phyloP scores from a whole-genome alignment of 2,113 vertebrate species.

The Crypturellus undulatus region DNA sequence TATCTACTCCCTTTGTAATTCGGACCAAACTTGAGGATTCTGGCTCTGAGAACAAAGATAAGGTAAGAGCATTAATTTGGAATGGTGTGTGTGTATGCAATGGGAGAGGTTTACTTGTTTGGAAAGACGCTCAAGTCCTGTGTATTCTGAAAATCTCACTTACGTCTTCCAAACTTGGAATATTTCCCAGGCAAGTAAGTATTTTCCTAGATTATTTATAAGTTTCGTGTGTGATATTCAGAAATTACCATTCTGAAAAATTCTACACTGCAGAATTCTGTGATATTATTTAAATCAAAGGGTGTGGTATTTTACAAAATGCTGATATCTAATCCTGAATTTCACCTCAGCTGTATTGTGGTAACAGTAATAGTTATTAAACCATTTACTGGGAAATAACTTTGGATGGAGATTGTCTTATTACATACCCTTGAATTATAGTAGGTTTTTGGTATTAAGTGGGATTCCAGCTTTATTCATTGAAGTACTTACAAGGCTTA shows the following conservation, averaged over 20 bases:
- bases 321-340: slow-evolving; percentile 12
- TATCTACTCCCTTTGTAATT: slow-evolving; percentile 97
- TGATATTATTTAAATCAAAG: background rate
- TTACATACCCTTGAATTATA: background rate
- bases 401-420: background rate
- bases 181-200: background rate
- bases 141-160: background rate
- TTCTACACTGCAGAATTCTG: background rate
- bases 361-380: background rate
- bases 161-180: background rate
- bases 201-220: background rate
- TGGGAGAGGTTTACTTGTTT: slow-evolving; percentile 4
- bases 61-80: slow-evolving; percentile 82
- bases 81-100: background rate
- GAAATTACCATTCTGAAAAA: slow-evolving; percentile 56
- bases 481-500: background rate
- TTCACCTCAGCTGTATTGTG: slow-evolving; percentile 27
- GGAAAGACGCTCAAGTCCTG: background rate
- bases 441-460: background rate
- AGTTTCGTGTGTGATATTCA: background rate
- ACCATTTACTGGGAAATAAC: background rate
- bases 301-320: background rate
- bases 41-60: slow-evolving; percentile 88
- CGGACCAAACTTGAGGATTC: slow-evolving; percentile 88
- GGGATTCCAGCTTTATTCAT: background rate